Evolutionary conservation across 2,113 vertebrate genomes (phyloP).

Genomic region (Carassius auratus): DNA sequence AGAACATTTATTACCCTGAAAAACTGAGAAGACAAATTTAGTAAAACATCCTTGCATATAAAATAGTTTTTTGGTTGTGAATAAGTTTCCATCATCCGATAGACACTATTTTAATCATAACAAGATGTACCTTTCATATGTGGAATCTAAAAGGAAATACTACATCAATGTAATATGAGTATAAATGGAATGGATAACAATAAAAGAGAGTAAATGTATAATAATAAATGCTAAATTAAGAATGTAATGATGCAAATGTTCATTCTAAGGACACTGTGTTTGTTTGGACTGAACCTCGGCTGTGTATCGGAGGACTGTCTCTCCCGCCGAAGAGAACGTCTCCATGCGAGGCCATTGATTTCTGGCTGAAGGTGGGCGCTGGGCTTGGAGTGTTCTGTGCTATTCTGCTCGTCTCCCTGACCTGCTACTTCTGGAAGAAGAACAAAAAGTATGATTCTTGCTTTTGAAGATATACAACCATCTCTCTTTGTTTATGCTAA

Average conservation of each 20-base stretch:
- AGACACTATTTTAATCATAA: no score
- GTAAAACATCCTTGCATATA: no score
- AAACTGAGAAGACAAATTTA: no score
- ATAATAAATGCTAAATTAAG: no score
- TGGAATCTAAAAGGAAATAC: no score
- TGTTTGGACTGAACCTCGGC: constrained; percentile 92
- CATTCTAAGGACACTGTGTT: constrained; percentile 85
- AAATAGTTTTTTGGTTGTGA: no score
- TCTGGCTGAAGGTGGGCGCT: constrained; percentile 89
- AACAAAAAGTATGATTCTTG: constrained; percentile 67
- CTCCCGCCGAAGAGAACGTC: constrained; percentile 85
- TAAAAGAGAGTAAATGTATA: no score
- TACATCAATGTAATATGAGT: no score
- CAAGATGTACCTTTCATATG: no score
- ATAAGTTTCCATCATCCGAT: no score
- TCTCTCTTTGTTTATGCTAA: neutral
- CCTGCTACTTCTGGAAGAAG: constrained; percentile 99
- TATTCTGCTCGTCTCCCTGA: constrained; percentile 87
- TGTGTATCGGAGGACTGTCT: constrained; percentile 86
- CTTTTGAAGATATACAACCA: neutral
- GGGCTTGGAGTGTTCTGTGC: constrained; percentile 86
- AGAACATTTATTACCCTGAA: no score
- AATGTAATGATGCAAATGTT: neutral
- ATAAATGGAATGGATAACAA: no score
- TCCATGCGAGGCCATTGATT: constrained; percentile 88